These are phyloP conservation scores for Palythoa heliodiscus DNA, from an alignment of 92 coral and sea anemone species.

Conservation along the genomic window DNA sequence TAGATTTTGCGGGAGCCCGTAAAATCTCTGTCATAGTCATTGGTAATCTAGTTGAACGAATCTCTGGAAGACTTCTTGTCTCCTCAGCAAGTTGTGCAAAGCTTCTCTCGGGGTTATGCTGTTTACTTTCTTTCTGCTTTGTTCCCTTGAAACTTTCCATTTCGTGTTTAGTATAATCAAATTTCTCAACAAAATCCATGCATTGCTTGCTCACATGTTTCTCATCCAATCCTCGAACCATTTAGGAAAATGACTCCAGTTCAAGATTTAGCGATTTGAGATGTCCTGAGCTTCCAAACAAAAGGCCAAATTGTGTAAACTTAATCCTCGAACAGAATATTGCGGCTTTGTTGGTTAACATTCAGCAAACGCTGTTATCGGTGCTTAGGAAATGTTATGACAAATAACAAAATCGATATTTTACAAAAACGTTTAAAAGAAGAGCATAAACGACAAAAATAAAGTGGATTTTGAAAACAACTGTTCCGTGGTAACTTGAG, in stretches of 20 bases:
- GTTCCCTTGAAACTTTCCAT: slow-evolving; percentile 2
- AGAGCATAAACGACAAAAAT: background rate
- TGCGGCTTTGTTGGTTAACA: slow-evolving; percentile 32
- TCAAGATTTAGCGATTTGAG: background rate
- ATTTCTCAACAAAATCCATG: slow-evolving; percentile 21
- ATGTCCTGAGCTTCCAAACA: background rate
- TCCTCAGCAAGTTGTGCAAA: slow-evolving; percentile 36
- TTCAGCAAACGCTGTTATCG: slow-evolving; percentile 37
- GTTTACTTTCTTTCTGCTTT: slow-evolving; percentile 32
- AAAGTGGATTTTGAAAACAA: background rate
- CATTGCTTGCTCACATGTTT: slow-evolving; percentile 17
- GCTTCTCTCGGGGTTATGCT: slow-evolving; percentile 35
- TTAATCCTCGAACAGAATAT: slow-evolving; percentile 18
- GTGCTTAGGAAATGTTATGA: background rate
- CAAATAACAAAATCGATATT: slow-evolving; percentile 11
- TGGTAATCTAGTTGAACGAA: slow-evolving; percentile 17
- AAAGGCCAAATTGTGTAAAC: background rate
- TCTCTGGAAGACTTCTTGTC: slow-evolving; percentile 30
- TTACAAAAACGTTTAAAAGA: background rate
- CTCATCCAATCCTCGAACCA: slow-evolving; percentile 20
- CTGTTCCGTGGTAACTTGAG: background rate
- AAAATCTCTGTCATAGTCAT: slow-evolving; percentile 44
- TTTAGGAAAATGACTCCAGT: slow-evolving; percentile 6
- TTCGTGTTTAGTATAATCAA: background rate
- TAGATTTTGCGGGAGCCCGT: slow-evolving; percentile 28